Evolutionary conservation across 2,888 invertebrate genomes (phyloP).

Genomic region (Cataglyphis albicans): DNA sequence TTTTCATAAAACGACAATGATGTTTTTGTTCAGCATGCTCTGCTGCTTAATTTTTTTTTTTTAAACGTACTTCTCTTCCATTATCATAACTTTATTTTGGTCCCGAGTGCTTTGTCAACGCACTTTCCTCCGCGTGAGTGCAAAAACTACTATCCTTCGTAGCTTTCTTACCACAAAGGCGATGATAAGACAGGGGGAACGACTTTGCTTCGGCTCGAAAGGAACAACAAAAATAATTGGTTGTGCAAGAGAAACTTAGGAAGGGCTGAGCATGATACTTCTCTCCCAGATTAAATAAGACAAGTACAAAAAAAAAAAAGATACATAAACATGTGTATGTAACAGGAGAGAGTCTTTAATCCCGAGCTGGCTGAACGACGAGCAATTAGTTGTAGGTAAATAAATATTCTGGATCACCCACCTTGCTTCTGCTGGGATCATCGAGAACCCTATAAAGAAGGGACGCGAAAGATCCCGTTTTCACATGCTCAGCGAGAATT

Average conservation of each 20-base stretch:
- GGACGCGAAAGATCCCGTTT: conserved; percentile 44
- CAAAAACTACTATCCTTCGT: conserved; percentile 37
- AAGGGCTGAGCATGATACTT: conserved; percentile 34
- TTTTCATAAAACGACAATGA: neutral
- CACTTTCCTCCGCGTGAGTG: conserved; percentile 41
- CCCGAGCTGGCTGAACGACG: conserved; percentile 75
- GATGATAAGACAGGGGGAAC: conserved; percentile 44
- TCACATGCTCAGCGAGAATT: conserved; percentile 31
- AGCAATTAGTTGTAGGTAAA: conserved; percentile 78
- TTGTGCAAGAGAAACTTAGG: conserved; percentile 52
- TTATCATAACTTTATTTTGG: conserved; percentile 34
- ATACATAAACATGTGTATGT: conserved; percentile 9
- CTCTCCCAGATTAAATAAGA: conserved; percentile 27
- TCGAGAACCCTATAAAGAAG: conserved; percentile 77
- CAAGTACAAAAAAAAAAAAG: conserved; percentile 3
- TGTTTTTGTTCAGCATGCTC: neutral
- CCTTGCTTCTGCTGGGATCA: conserved; percentile 80
- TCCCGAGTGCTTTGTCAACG: conserved; percentile 21
- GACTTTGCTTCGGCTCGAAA: conserved; percentile 27
- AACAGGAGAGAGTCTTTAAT: conserved; percentile 52
- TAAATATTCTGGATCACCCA: conserved; percentile 80
- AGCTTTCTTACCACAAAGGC: conserved; percentile 30
- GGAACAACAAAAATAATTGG: conserved; percentile 52
- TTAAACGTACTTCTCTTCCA: neutral
- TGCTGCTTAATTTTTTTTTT: neutral